Percentiles rank a stretch among this genome's conserved stretches.
These are phyloP conservation scores for Chelon auratus DNA, from an alignment of 2,797 vertebrate species.

Conservation along the genomic window DNA sequence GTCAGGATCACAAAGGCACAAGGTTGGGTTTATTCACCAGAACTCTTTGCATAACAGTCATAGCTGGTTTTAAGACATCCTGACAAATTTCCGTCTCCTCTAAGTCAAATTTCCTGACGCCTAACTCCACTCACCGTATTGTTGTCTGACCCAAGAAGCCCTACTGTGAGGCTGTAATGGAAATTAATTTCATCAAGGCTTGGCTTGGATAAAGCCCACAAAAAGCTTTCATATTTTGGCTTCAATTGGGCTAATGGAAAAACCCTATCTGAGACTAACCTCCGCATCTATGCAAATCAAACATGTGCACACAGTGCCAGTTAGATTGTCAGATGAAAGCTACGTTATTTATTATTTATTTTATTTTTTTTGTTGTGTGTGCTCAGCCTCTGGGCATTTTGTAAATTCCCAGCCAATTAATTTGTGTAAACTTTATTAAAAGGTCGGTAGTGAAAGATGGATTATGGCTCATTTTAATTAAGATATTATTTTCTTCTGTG, in stretches of 20 bases:
- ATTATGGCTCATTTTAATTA: conserved; percentile 72
- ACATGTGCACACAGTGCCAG: conserved; percentile 35
- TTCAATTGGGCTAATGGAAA: conserved; percentile 18
- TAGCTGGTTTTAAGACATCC: no score
- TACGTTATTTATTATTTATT: background rate
- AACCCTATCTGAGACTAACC: conserved; percentile 16
- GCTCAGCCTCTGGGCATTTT: conserved; percentile 38
- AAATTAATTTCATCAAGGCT: conserved; percentile 16
- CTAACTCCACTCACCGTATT: conserved; percentile 1
- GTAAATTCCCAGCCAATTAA: conserved; percentile 67
- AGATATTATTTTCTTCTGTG: conserved; percentile 22
- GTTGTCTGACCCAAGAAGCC: conserved; percentile 3
- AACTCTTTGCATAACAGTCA: background rate
- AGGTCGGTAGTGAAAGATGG: conserved; percentile 76
- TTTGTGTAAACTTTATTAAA: conserved; percentile 71
- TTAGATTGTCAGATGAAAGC: conserved; percentile 41
- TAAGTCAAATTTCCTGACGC: background rate
- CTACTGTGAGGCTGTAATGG: conserved; percentile 1
- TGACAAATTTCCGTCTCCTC: no score
- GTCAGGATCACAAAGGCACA: conserved; percentile 7
- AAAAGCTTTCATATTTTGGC: conserved; percentile 10
- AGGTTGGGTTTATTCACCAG: background rate
- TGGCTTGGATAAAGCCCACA: conserved; percentile 10
- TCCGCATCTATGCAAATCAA: conserved; percentile 52
- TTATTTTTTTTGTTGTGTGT: conserved; percentile 28